These are phyloP conservation scores for Premnoplex brunnescens DNA, from an alignment of 2,797 vertebrate genomes.

Conservation along the genomic window DNA sequence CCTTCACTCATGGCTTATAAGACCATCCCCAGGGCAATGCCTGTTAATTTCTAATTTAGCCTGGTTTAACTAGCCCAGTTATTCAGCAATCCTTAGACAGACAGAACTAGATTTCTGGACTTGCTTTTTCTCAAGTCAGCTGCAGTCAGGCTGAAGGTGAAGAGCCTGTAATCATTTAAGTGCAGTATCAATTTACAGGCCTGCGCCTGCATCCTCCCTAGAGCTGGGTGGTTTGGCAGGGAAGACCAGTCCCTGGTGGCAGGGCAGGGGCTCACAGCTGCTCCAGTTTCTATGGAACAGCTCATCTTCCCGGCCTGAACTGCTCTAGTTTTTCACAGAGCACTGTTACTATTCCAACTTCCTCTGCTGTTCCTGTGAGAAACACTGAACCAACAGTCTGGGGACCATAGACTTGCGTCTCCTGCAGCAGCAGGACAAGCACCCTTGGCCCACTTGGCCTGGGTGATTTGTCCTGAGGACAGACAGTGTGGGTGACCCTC, in stretches of 20 bases:
- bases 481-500: not conserved
- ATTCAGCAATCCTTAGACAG: not conserved
- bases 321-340: not conserved
- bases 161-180: not conserved
- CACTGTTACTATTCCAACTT: not conserved
- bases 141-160: conserved; percentile 10
- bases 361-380: not conserved
- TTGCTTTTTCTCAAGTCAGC: not conserved
- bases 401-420: not conserved
- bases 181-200: not conserved
- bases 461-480: not conserved
- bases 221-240: not conserved
- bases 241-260: not conserved
- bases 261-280: not conserved
- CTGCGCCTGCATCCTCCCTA: not conserved
- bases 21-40: not conserved
- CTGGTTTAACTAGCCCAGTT: not conserved
- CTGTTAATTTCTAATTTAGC: conserved; percentile 8
- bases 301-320: not conserved
- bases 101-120: conserved; percentile 9
- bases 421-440: not conserved
- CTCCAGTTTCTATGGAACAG: not conserved
- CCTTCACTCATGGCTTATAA: not conserved
- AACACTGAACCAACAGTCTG: not conserved
- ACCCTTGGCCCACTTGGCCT: not conserved